Evolutionary conservation across 2,113 vertebrate genomes (phyloP).

Genomic region (Pristiophorus japonicus): DNA sequence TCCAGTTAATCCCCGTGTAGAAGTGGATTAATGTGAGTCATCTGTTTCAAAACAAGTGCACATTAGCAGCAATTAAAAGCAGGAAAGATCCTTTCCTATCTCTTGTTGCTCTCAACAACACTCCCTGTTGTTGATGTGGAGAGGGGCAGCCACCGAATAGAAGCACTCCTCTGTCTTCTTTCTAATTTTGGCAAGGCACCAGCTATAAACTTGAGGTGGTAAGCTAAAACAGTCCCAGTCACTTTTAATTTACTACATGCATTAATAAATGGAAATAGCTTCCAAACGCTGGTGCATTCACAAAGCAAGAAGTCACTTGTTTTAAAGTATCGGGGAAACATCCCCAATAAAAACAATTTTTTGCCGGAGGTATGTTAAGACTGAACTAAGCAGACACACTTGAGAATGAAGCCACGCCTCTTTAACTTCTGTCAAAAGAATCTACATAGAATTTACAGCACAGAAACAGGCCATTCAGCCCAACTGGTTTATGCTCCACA

Average conservation of each 20-base stretch:
- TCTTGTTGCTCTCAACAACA: neutral
- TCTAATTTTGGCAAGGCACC: neutral
- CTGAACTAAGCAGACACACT: neutral
- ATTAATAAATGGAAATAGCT: neutral
- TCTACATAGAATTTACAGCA: neutral
- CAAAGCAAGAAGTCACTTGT: neutral
- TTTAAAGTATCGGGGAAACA: neutral
- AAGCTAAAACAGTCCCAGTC: neutral
- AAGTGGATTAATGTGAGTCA: neutral
- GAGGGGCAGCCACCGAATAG: neutral
- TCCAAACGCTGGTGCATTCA: neutral
- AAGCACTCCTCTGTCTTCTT: neutral
- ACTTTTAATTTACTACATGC: neutral
- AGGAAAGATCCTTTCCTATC: conserved; percentile 16
- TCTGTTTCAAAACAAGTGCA: neutral
- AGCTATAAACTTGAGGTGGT: neutral
- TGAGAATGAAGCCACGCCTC: neutral
- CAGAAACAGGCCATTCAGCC: neutral
- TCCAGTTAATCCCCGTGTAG: neutral
- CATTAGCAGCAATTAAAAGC: conserved; percentile 31
- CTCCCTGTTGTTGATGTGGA: neutral
- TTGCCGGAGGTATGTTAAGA: neutral
- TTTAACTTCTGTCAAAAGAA: neutral
- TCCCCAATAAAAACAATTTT: neutral
- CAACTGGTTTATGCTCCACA: neutral